A percentile compares a stretch with the other conserved stretches of the same genome.
phyloP scores from a whole-genome alignment of 2,113 vertebrate genomes.

The Actinemys pallida region DNA sequence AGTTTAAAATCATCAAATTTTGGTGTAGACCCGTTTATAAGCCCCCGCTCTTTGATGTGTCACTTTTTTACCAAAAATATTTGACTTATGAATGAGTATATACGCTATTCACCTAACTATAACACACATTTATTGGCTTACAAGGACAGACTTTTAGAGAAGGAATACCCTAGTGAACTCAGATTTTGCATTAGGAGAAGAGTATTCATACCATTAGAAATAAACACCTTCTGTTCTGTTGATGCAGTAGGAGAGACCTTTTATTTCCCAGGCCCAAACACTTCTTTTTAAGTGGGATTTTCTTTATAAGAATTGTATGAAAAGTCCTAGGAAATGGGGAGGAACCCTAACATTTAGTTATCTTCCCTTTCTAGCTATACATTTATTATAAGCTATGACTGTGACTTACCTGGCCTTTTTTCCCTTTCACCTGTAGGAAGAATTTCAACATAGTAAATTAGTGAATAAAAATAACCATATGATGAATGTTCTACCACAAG shows the following conservation, averaged over 20 bases:
- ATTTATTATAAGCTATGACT: rapidly evolving
- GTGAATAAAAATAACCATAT: not conserved
- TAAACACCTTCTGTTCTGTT: not conserved
- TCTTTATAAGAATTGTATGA: not conserved
- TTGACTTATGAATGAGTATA: too few relatives aligned
- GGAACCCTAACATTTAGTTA: not conserved
- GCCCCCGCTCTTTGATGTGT: too few relatives aligned
- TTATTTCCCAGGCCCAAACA: not conserved
- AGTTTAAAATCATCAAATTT: too few relatives aligned
- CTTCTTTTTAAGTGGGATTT: not conserved
- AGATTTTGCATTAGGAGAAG: not conserved
- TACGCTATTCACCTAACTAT: rapidly evolving
- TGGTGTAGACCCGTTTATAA: too few relatives aligned
- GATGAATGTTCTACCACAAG: not conserved
- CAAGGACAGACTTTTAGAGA: not conserved
- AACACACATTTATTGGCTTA: not conserved
- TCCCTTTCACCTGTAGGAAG: slow-evolving; percentile 45
- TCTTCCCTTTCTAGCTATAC: not conserved
- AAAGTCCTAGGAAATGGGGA: not conserved
- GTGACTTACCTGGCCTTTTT: slow-evolving; percentile 52
- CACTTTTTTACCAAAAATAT: too few relatives aligned
- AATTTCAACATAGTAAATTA: slow-evolving; percentile 19
- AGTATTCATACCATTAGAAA: not conserved
- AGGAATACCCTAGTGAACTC: not conserved
- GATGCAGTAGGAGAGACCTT: not conserved